Conservation (phyloP, 30 jellyfish, hydroid and myxozoan genomes). For the Catostylus mosaicus region DNA sequence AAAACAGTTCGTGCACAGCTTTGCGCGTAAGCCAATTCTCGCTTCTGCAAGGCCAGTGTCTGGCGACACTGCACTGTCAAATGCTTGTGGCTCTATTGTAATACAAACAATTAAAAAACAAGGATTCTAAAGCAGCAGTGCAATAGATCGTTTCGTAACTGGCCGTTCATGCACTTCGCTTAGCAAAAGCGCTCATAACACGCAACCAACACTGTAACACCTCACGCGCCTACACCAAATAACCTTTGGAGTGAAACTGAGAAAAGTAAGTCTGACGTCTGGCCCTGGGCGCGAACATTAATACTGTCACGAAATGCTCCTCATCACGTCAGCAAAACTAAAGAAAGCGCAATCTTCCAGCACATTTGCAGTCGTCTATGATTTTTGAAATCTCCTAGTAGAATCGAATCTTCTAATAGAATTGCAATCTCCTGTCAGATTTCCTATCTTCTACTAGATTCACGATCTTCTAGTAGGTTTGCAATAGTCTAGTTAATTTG, state of each 20-base stretch:
- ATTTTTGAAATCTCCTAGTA: too few species aligned
- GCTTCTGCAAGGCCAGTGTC: background rate
- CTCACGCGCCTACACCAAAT: background rate
- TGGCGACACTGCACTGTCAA: background rate
- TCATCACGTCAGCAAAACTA: too few species aligned
- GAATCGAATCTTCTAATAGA: too few species aligned
- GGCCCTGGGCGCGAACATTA: background rate
- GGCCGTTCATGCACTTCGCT: background rate
- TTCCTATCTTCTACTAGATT: too few species aligned
- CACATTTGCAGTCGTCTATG: too few species aligned
- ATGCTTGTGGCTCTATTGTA: slow-evolving; percentile 6
- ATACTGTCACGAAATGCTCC: background rate
- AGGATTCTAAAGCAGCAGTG: background rate
- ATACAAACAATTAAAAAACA: background rate
- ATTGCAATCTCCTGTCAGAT: too few species aligned
- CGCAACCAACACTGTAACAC: background rate
- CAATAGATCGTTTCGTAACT: background rate
- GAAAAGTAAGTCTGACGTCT: background rate
- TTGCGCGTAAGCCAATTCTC: background rate
- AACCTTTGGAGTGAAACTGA: background rate
- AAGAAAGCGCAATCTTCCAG: too few species aligned
- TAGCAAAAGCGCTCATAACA: background rate
- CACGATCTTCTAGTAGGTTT: too few species aligned
- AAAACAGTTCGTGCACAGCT: background rate
- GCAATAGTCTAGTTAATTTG: too few species aligned